phyloP scores from a whole-genome alignment of 64 coral and sea anemone genomes.

The Pachyseris speciosa region DNA sequence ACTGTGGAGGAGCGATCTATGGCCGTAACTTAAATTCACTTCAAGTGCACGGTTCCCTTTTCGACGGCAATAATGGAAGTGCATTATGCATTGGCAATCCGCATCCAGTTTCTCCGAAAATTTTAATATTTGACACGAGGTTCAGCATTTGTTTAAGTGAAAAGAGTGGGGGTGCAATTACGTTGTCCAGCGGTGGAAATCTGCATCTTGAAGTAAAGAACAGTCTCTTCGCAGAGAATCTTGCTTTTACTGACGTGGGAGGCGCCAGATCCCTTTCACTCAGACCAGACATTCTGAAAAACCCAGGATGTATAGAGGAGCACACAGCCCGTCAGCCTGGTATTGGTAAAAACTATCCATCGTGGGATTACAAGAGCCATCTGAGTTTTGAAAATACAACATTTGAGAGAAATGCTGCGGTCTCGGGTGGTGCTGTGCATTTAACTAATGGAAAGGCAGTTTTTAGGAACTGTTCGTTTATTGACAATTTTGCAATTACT shows the following conservation, averaged over 20 bases:
- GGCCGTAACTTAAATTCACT: background rate
- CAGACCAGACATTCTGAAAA: background rate
- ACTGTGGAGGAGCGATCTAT: background rate
- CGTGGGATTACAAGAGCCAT: background rate
- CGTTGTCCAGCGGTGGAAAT: background rate
- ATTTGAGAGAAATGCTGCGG: background rate
- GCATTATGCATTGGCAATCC: background rate
- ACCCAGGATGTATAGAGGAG: too few species aligned
- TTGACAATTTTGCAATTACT: constrained; percentile 15
- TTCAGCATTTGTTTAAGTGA: background rate
- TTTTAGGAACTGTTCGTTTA: background rate
- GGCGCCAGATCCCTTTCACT: background rate
- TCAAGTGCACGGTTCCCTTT: background rate
- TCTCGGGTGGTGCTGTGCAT: background rate
- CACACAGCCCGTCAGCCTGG: too few species aligned
- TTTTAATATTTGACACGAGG: background rate
- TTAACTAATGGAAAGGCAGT: background rate
- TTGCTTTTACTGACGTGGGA: background rate
- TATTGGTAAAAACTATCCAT: too few species aligned
- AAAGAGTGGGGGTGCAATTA: background rate
- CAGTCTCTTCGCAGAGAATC: background rate
- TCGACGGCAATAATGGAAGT: background rate
- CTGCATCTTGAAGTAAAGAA: background rate
- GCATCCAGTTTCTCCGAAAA: background rate
- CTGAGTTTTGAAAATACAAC: background rate